phyloP scores from a whole-genome alignment of 2,888 invertebrate species.

The Coenonympha glycerion region DNA sequence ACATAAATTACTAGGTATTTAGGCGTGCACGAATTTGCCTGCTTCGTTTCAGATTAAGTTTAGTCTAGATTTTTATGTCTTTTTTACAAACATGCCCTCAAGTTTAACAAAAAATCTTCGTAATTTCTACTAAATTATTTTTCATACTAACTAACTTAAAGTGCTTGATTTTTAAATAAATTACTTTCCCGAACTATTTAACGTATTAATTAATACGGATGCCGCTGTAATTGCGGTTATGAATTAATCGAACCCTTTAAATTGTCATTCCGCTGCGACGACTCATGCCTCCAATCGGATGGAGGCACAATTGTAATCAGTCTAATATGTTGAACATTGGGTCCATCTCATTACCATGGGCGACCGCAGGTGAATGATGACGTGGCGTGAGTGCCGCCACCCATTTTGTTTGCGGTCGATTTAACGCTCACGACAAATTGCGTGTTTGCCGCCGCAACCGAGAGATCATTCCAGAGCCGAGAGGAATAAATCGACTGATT shows the following conservation, averaged over 20 bases:
- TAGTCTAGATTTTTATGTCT: not conserved
- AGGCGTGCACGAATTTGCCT: conserved; percentile 4
- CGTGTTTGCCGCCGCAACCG: conserved; percentile 66
- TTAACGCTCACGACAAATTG: conserved; percentile 73
- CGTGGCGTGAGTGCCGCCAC: conserved; percentile 50
- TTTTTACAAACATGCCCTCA: too few species aligned
- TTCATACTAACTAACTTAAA: too few species aligned
- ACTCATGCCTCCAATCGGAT: conserved; percentile 46
- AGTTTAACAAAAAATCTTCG: too few species aligned
- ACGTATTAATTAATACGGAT: conserved; percentile 22
- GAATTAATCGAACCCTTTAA: conserved; percentile 35
- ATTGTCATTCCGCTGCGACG: conserved; percentile 31
- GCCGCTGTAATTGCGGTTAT: conserved; percentile 29
- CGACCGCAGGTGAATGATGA: conserved; percentile 75
- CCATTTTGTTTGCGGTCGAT: conserved; percentile 75
- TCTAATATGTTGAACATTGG: conserved; percentile 73
- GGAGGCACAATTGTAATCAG: conserved; percentile 66
- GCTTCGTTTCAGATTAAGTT: conserved; percentile 1
- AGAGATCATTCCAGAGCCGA: conserved; percentile 62
- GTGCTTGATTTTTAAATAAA: not conserved
- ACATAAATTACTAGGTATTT: conserved; percentile 5
- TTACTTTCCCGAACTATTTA: conserved; percentile 22
- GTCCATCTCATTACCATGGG: conserved; percentile 74
- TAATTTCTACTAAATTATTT: too few species aligned
- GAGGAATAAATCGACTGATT: conserved; percentile 56